Evolutionary conservation across 2,113 vertebrate genomes (phyloP).

Genomic region (Elephantulus edwardii): DNA sequence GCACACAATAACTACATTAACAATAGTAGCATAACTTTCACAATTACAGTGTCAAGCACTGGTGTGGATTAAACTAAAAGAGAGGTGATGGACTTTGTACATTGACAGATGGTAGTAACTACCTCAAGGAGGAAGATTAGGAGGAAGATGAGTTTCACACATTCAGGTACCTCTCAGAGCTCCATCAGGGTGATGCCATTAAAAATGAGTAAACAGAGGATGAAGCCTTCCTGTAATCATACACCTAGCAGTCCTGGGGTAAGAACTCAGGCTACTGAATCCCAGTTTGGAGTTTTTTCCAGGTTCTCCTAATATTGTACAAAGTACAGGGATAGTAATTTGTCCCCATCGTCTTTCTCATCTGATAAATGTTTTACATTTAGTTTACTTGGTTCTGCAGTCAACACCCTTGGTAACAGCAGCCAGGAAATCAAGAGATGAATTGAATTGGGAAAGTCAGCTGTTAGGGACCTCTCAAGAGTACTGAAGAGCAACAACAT

Average conservation of each 20-base stretch:
- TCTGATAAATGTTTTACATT: slow-evolving; percentile 46
- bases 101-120: too few relatives aligned
- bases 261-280: background rate
- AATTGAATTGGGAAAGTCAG: too few relatives aligned
- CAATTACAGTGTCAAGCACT: too few relatives aligned
- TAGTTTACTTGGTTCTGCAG: too few relatives aligned
- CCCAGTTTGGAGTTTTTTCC: background rate
- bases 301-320: slow-evolving; percentile 20
- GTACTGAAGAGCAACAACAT: too few relatives aligned
- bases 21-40: too few relatives aligned
- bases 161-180: background rate
- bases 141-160: background rate
- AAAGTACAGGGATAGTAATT: slow-evolving; percentile 27
- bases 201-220: background rate
- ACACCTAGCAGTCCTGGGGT: background rate
- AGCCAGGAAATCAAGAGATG: too few relatives aligned
- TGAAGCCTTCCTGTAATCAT: background rate
- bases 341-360: slow-evolving; percentile 4
- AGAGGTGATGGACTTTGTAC: background rate
- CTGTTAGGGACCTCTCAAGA: too few relatives aligned
- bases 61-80: background rate
- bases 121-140: background rate
- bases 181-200: background rate
- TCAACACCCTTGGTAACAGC: too few relatives aligned
- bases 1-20: too few relatives aligned